These are phyloP conservation scores for Sesamia nonagrioides DNA, from an alignment of 1,140 invertebrate genomes.

Conservation along the genomic window DNA sequence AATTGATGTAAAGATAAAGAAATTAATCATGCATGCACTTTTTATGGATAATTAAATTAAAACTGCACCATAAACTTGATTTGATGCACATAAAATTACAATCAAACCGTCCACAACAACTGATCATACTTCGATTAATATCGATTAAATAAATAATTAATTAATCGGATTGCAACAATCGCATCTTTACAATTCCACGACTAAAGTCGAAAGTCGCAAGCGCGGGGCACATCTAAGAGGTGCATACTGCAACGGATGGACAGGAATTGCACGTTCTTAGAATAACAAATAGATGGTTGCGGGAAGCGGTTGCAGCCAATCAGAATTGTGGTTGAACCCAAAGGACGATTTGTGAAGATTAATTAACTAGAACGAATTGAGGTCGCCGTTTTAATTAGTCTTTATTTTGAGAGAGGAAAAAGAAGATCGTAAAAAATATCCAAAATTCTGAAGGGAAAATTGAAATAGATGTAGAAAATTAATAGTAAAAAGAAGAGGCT, in stretches of 20 bases:
- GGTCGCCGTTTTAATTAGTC: slow-evolving; percentile 31
- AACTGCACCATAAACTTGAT: slow-evolving; percentile 14
- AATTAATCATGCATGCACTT: not conserved
- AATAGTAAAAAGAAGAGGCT: not conserved
- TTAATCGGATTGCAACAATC: slow-evolving; percentile 17
- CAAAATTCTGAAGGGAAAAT: not conserved
- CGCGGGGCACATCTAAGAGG: slow-evolving; percentile 34
- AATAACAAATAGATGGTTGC: slow-evolving; percentile 56
- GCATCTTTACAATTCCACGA: slow-evolving; percentile 36
- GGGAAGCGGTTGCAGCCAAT: slow-evolving; percentile 52
- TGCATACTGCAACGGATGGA: slow-evolving; percentile 44
- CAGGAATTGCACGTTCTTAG: slow-evolving; percentile 58
- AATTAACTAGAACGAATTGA: slow-evolving; percentile 39
- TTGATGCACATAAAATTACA: slow-evolving; percentile 30
- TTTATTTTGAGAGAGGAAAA: slow-evolving; percentile 8
- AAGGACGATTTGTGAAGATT: slow-evolving; percentile 45
- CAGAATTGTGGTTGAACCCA: slow-evolving; percentile 44
- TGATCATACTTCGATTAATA: slow-evolving; percentile 21
- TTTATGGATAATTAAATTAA: slow-evolving; percentile 15
- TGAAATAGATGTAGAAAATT: not conserved
- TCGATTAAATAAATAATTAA: slow-evolving; percentile 34
- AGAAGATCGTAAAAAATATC: slow-evolving; percentile 6
- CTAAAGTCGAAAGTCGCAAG: slow-evolving; percentile 32
- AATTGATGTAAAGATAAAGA: not conserved
- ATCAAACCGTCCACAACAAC: slow-evolving; percentile 26